Evolutionary conservation across 1,140 invertebrate genomes (phyloP).

Genomic region (Helicoverpa zea): DNA sequence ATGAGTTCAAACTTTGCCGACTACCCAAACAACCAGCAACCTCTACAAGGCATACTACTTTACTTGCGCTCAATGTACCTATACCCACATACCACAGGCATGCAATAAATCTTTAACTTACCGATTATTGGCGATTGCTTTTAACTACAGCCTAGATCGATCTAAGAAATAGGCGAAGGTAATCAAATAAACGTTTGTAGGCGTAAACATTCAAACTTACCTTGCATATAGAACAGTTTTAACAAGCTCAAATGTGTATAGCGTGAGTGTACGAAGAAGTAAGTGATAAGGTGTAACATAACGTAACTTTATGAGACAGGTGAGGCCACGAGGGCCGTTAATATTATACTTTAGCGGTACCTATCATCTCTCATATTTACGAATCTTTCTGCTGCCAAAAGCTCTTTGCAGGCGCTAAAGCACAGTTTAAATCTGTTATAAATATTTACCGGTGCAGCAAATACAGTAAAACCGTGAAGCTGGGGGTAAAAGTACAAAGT

Average conservation of each 20-base stretch:
- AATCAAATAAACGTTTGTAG: constrained; percentile 5
- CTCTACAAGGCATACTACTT: neutral
- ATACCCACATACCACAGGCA: neutral
- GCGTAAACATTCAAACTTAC: neutral
- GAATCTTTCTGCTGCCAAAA: constrained; percentile 6
- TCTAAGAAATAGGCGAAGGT: neutral
- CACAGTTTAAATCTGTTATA: constrained; percentile 16
- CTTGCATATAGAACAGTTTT: neutral
- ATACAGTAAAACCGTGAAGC: neutral
- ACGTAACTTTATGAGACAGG: constrained; percentile 21
- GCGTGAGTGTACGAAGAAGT: constrained; percentile 17
- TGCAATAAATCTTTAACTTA: neutral
- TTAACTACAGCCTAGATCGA: neutral
- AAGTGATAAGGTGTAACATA: constrained; percentile 17
- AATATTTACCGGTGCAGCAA: constrained; percentile 21
- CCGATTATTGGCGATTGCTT: neutral
- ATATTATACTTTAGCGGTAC: constrained; percentile 18
- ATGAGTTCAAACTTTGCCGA: constrained; percentile 14
- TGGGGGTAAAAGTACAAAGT: constrained; percentile 5
- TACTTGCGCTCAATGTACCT: too few species aligned
- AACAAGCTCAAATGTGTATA: constrained; percentile 32
- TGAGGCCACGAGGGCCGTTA: constrained; percentile 23
- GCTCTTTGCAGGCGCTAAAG: constrained; percentile 18
- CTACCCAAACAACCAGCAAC: neutral
- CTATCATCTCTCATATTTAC: constrained; percentile 23